These are phyloP conservation scores for Quadroppia sp. DNA, from an alignment of 2,888 invertebrate species.

Conservation along the genomic window DNA sequence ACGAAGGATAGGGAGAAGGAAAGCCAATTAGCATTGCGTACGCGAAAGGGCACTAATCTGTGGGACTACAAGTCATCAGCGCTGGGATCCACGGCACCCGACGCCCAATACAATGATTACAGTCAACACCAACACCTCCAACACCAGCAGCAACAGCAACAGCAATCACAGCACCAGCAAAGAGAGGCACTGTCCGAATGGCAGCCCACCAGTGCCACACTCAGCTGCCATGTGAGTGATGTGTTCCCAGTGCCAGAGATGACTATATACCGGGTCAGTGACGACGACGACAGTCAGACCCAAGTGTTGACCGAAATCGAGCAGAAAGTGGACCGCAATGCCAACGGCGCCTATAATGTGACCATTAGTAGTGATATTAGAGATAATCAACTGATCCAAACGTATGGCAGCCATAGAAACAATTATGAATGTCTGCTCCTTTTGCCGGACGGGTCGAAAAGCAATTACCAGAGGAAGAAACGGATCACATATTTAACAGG, in stretches of 20 bases:
- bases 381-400: conserved; percentile 9
- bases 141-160: background rate
- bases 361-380: conserved; percentile 26
- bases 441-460: conserved; percentile 22
- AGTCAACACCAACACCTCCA: conserved; percentile 3
- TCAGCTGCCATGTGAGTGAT: conserved; percentile 47
- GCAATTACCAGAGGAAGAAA: conserved; percentile 28
- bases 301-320: conserved; percentile 31
- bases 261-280: conserved; percentile 44
- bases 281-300: background rate
- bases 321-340: background rate
- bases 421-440: conserved; percentile 34
- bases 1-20: conserved; percentile 8
- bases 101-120: conserved; percentile 14
- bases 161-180: background rate
- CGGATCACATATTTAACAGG: conserved; percentile 34
- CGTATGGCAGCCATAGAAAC: conserved; percentile 16
- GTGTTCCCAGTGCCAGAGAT: conserved; percentile 48
- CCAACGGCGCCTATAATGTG: conserved; percentile 31
- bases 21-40: conserved; percentile 28
- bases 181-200: conserved; percentile 24
- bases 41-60: conserved; percentile 24
- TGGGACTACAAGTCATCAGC: background rate
- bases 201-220: conserved; percentile 43
- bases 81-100: background rate